These are phyloP conservation scores for Gonatopus flavifemur DNA, from an alignment of 1,140 invertebrate genomes.

Conservation along the genomic window DNA sequence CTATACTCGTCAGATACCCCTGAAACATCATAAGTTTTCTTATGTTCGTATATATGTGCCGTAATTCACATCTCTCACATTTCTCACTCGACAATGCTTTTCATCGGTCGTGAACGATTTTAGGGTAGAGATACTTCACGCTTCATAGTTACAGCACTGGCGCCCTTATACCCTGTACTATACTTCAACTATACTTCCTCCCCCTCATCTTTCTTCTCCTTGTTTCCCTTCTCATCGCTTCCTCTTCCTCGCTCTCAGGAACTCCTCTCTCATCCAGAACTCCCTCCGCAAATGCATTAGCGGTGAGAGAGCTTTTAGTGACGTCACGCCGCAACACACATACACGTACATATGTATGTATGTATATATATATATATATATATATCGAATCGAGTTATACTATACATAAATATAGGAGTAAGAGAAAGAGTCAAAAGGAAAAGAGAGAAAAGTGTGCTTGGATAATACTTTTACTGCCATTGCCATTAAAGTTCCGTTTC, in stretches of 20 bases:
- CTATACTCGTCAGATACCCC: too few relatives aligned
- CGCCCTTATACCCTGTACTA: too few relatives aligned
- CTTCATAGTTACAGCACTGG: constrained; percentile 46
- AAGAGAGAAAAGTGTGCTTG: constrained; percentile 23
- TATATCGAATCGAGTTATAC: constrained; percentile 18
- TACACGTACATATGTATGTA: constrained; percentile 24
- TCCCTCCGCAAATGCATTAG: constrained; percentile 56
- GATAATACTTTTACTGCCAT: constrained; percentile 26
- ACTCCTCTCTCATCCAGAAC: constrained; percentile 38
- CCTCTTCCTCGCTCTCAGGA: constrained; percentile 15
- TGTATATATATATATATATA: not conserved
- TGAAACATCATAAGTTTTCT: too few relatives aligned
- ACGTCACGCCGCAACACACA: constrained; percentile 40
- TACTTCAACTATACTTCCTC: too few relatives aligned
- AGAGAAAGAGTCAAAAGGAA: constrained; percentile 16
- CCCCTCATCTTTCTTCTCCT: too few relatives aligned
- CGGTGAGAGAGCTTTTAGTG: constrained; percentile 57
- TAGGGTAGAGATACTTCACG: constrained; percentile 38
- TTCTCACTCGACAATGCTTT: too few relatives aligned
- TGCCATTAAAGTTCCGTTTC: constrained; percentile 30
- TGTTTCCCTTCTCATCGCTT: not conserved
- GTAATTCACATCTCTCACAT: too few relatives aligned
- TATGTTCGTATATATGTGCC: too few relatives aligned
- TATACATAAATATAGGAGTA: too few relatives aligned
- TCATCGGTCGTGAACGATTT: too few relatives aligned